Percentiles rank a stretch among this genome's conserved stretches.
These are phyloP conservation scores for Pristionchus fissidentatus DNA, from an alignment of 2,888 invertebrate species.

Conservation along the genomic window DNA sequence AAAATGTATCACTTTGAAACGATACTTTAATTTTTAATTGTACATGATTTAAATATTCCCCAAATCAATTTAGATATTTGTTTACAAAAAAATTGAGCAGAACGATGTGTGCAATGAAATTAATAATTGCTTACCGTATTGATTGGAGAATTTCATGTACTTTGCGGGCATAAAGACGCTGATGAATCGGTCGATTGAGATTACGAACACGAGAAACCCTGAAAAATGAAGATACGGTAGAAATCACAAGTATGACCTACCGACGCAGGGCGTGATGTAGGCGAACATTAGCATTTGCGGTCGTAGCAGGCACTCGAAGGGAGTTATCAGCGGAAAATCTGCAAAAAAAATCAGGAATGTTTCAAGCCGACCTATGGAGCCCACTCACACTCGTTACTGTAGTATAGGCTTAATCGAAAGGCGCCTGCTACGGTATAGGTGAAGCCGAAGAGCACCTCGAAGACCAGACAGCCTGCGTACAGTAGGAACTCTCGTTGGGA, in stretches of 20 bases:
- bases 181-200: not conserved
- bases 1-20: no score
- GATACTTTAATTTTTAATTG: no score
- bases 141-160: not conserved
- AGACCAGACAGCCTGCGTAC: conserved; percentile 22
- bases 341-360: not conserved
- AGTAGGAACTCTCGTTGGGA: not conserved
- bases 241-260: not conserved
- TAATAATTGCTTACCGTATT: no score
- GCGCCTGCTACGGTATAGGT: not conserved
- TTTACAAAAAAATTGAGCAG: no score
- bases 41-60: no score
- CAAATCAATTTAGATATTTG: no score
- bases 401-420: conserved; percentile 7
- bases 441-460: conserved; percentile 24
- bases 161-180: not conserved
- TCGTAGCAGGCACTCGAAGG: conserved; percentile 9
- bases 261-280: not conserved
- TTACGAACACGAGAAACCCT: not conserved
- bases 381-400: conserved; percentile 30
- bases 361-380: not conserved
- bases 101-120: no score
- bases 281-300: not conserved
- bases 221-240: not conserved
- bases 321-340: not conserved